Evolutionary conservation across 2,888 invertebrate genomes (phyloP), one percentile per base, ranked within the genome.

Genomic region (Napeogenes sylphis): DNA sequence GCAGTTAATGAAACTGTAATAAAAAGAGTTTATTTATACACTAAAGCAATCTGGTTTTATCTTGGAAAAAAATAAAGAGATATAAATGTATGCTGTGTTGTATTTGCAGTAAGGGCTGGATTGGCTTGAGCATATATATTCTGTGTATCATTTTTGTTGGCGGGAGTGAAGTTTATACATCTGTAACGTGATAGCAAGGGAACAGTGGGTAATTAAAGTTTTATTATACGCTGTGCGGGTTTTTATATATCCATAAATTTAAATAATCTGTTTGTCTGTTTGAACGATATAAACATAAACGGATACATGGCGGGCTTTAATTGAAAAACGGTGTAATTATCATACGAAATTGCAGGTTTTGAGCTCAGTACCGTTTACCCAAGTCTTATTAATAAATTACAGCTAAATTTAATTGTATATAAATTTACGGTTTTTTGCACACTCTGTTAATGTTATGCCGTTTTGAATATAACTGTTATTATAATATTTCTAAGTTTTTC

Each of bases 121-220:
- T 10, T 55, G 21, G 45, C 45, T 33, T 57, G 35, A 30, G 14
- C 1, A 3, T 13, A 21, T 54, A 13, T 3, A 57, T 4, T 45
- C 30, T 47, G 6, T 35, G 32, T 38, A 21, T 47, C 38, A n/a
- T 51, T 14, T 58, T 35, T 58, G 45, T 33, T 55, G n/a, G 47
- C 32, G 35, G 38, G 38, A 62, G 35, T 66, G 62, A 62, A 62
- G 64, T 70, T 68, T 66, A 65, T 67, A 68, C 65, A 71, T 71
- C 62, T 68, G 77, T 74, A 74, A 76, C 71, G 64, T 67, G 76
- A 77, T 76, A 76, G 69, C 70, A 68, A 69, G 71, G 74, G 73
- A 72, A 73, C 75, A 68, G 67, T 61, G 69, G 70, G 72, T 72
- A 75, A 76, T 80, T 77, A 80, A 79, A 75, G 62, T 64, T 76